Evolutionary conservation across 2,113 vertebrate genomes (phyloP).

Genomic region (Hyaena hyaena): DNA sequence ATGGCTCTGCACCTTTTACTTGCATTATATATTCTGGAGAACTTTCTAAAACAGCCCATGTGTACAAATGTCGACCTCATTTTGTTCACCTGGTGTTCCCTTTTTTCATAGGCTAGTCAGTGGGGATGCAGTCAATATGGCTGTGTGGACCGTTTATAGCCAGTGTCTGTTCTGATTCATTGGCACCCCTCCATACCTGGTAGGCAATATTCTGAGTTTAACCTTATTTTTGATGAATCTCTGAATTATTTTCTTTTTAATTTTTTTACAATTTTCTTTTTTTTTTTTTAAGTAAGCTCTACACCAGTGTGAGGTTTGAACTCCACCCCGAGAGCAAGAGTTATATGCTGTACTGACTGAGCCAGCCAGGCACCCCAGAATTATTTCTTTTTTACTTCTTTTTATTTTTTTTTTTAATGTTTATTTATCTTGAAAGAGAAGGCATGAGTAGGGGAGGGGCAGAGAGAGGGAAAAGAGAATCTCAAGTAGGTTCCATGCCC

Average conservation of each 20-base stretch:
- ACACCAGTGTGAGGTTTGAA: not conserved
- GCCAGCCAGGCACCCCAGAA: not conserved
- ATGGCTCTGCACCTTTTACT: not conserved
- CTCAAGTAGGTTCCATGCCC: too few species aligned
- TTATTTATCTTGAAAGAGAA: too few species aligned
- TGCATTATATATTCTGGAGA: not conserved
- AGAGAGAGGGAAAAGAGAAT: too few species aligned
- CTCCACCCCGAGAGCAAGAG: not conserved
- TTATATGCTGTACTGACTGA: not conserved
- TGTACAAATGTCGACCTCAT: not conserved
- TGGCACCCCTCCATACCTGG: not conserved
- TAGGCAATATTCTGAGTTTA: constrained; percentile 5
- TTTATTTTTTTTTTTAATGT: too few species aligned
- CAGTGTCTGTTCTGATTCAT: not conserved
- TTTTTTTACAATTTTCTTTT: not conserved
- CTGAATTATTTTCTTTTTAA: not conserved
- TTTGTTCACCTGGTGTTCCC: not conserved
- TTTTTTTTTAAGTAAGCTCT: not conserved
- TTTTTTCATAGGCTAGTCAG: not conserved
- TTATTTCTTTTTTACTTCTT: not conserved
- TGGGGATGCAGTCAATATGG: not conserved
- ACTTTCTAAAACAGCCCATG: not conserved
- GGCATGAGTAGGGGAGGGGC: too few species aligned
- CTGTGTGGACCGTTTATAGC: not conserved
- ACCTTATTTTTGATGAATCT: not conserved